A percentile compares a stretch with the other conserved stretches of the same genome.
These are phyloP conservation scores for Nixonia krombeini DNA, from an alignment of 1,140 invertebrate species.

Conservation along the genomic window DNA sequence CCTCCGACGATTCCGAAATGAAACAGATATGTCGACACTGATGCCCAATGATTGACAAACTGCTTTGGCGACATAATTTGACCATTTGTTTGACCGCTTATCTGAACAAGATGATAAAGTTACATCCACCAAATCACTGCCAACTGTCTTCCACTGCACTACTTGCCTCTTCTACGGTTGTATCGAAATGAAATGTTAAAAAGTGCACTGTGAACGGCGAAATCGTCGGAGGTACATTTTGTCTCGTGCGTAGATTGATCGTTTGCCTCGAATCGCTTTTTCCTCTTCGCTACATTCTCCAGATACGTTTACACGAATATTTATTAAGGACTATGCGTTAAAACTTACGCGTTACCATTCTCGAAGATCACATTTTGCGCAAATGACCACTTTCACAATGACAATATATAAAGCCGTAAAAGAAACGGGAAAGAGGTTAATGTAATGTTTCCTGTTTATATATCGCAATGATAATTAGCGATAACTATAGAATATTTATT, in stretches of 20 bases:
- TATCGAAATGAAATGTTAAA: too few species aligned
- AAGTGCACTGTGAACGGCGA: too few species aligned
- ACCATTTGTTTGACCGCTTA: conserved; percentile 2
- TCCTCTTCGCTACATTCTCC: conserved; percentile 25
- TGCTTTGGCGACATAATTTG: not conserved
- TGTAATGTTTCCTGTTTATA: conserved; percentile 3
- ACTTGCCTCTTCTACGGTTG: not conserved
- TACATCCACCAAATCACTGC: not conserved
- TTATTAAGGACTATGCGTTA: conserved; percentile 47
- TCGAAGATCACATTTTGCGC: conserved; percentile 53
- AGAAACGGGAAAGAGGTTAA: conserved; percentile 29
- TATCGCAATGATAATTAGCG: not conserved
- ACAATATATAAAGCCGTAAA: conserved; percentile 57
- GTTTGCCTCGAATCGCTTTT: conserved; percentile 14
- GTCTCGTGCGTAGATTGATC: conserved; percentile 30
- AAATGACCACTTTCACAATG: conserved; percentile 57
- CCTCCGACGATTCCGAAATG: not conserved
- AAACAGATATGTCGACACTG: not conserved
- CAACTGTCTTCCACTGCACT: not conserved
- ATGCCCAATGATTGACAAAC: not conserved
- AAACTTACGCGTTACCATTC: conserved; percentile 42
- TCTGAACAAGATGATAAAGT: not conserved
- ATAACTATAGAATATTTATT: not conserved
- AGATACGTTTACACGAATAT: conserved; percentile 53
- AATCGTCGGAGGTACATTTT: not conserved